Evolutionary conservation across 2,888 invertebrate genomes (phyloP).

Genomic region (Kuschelorhynchus macadamiae): DNA sequence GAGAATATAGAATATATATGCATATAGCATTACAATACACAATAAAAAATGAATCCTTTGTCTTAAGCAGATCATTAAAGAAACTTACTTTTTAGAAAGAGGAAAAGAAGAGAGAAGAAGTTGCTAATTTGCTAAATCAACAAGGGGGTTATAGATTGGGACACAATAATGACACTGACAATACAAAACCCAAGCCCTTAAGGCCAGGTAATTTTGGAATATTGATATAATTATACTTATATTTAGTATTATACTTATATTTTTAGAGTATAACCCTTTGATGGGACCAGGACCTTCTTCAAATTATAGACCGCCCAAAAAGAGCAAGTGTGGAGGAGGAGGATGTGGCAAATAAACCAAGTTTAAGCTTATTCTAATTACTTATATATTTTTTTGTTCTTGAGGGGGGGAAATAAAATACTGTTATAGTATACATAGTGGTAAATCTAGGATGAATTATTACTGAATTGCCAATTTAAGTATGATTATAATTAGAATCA

Average conservation of each 20-base stretch:
- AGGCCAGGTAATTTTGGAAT: constrained; percentile 53
- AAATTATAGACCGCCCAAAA: constrained; percentile 63
- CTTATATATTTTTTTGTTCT: not conserved
- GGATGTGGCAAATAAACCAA: constrained; percentile 65
- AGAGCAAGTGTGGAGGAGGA: constrained; percentile 64
- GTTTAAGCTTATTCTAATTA: not conserved
- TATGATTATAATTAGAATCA: no score
- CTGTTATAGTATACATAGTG: no score
- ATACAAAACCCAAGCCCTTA: constrained; percentile 46
- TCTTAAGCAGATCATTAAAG: no score
- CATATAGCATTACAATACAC: no score
- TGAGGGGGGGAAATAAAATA: not conserved
- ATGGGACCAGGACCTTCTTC: constrained; percentile 62
- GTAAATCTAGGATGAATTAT: no score
- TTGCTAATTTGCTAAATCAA: constrained; percentile 39
- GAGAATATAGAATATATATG: no score
- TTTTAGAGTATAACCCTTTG: constrained; percentile 66
- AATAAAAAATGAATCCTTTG: no score
- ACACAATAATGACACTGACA: constrained; percentile 16
- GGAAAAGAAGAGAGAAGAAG: constrained; percentile 60
- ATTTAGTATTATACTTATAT: constrained; percentile 2
- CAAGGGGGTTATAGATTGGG: constrained; percentile 60
- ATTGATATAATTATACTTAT: not conserved
- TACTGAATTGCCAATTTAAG: no score
- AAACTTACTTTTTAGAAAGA: constrained; percentile 63